Evolutionary conservation across 1,140 invertebrate species (phyloP).

Genomic region (Cotesia glomerata): DNA sequence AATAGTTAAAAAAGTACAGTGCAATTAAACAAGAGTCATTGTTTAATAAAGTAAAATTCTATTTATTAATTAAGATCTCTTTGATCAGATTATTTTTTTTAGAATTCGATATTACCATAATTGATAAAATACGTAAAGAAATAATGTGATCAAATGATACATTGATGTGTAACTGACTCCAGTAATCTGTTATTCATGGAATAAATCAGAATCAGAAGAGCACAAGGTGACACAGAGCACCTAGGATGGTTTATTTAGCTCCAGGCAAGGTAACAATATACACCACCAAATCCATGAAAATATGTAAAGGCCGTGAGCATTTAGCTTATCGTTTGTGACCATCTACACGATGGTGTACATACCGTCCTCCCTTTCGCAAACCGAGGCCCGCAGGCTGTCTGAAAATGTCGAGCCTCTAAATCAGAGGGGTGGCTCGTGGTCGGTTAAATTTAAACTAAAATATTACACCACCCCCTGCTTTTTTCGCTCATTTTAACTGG

Average conservation of each 20-base stretch:
- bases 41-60: no score
- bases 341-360: constrained; percentile 14
- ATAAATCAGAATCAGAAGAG: not conserved
- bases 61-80: no score
- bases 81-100: no score
- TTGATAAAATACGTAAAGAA: not conserved
- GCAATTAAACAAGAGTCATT: no score
- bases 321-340: constrained; percentile 32
- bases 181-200: no score
- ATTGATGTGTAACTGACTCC: no score
- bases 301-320: constrained; percentile 21
- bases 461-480: constrained; percentile 35
- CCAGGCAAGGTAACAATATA: not conserved
- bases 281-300: not conserved
- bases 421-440: constrained; percentile 36
- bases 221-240: constrained; percentile 4
- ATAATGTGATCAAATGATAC: no score
- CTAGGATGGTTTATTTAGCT: constrained; percentile 22
- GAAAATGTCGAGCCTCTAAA: constrained; percentile 40
- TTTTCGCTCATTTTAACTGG: constrained; percentile 15
- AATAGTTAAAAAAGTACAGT: no score
- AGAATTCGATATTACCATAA: not conserved
- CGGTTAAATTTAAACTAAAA: constrained; percentile 42
- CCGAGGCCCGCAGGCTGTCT: not conserved
- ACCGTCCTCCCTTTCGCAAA: not conserved